phyloP scores from a whole-genome alignment of 2,888 invertebrate species.

The Sinotaia quadrata region DNA sequence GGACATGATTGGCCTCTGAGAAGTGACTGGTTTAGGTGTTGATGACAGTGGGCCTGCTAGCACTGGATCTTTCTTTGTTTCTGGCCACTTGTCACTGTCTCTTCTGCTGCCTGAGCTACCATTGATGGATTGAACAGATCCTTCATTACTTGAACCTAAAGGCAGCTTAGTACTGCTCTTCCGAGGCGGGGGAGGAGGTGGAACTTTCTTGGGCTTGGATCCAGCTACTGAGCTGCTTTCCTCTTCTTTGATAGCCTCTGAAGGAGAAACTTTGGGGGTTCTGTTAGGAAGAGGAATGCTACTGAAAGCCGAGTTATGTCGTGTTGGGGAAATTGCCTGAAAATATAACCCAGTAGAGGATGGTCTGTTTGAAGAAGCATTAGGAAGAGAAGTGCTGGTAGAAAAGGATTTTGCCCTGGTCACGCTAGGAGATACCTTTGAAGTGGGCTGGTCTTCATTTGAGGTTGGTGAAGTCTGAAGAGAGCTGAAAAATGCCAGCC shows the following conservation, averaged over 20 bases:
- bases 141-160: neutral
- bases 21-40: conserved; percentile 45
- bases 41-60: conserved; percentile 39
- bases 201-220: conserved; percentile 58
- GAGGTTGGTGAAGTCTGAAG: conserved; percentile 48
- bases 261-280: neutral
- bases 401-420: neutral
- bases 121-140: neutral
- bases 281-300: conserved; percentile 32
- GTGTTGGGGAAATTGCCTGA: conserved; percentile 21
- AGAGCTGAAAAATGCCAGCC: conserved; percentile 59
- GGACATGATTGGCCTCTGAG: conserved; percentile 42
- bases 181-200: conserved; percentile 68
- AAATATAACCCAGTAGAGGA: conserved; percentile 11
- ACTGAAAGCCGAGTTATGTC: conserved; percentile 18
- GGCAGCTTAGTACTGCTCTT: conserved; percentile 49
- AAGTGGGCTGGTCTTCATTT: neutral
- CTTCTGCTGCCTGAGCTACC: neutral
- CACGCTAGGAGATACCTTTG: neutral
- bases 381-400: neutral
- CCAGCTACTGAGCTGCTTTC: conserved; percentile 20
- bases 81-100: conserved; percentile 10
- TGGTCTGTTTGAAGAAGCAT: neutral
- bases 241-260: conserved; percentile 13
- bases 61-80: conserved; percentile 9